Base-by-base conservation (phyloP, 2,888 invertebrate species). In the Agrochola lota region DNA sequence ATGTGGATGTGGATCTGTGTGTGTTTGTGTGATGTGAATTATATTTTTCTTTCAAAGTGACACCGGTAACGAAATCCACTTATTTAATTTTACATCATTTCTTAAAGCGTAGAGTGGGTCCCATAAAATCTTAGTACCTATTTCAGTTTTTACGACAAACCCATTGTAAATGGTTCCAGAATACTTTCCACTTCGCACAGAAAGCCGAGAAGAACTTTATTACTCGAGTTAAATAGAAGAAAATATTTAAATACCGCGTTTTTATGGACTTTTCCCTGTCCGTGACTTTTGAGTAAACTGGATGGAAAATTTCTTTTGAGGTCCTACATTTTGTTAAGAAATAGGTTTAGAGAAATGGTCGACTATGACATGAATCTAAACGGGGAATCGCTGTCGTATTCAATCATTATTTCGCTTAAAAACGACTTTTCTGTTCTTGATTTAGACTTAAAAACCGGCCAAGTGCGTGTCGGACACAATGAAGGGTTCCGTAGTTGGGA, bases 171-270 rank as follows among this genome's bases (percentile, higher is more conserved):
- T 62, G 15, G 23, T 20, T 43, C 64, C 55, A 23, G 49, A 57
- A 59, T 84, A 77, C 66, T 77, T 83, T 35, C 15, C 43, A 76
- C 78, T 40, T 43, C 1, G 0, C 26, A 60, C 43, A 84, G 35
- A 80, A 66, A 49, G 8, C 15, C 40, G 55, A 35, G 26, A 30
- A n/a, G 35, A 73, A 70, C 43, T 81, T 85, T 85, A 81, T 59
- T 49, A 62, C 81, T 62, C 43, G 66, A 85, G 85, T 80, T 49
- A 72, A 69, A 81, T 80, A 64, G 72, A 81, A 70, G 60, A 85
- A 72, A 73, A 73, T 57, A 74, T 81, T 85, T 85, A 17, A 81
- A 74, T 67, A 81, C 17, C 46, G 40, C 64, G 2, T 60, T 73
- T 80, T 81, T 81, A 81, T 81, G 59, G 30, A 49, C 1, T 3